Percentiles rank a stretch among this genome's conserved stretches.
Evolutionary conservation across 2,888 invertebrate species (phyloP).

Genomic region (Petrolisthes manimaculis): DNA sequence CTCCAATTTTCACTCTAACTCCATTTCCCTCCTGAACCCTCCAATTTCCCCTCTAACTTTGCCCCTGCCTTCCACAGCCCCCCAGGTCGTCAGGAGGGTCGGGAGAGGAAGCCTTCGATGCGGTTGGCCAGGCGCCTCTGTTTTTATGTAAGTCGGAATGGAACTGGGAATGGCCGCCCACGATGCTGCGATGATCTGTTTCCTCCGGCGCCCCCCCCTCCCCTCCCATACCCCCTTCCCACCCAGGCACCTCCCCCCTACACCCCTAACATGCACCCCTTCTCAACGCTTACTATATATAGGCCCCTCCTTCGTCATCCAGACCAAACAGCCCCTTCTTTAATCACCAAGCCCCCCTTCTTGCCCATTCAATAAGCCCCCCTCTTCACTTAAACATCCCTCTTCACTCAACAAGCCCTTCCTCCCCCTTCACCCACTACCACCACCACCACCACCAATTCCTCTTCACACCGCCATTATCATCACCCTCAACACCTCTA

Average conservation of each 20-base stretch:
- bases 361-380: background rate
- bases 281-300: background rate
- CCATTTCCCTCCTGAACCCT: background rate
- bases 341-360: background rate
- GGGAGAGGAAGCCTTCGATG: slow-evolving; percentile 26
- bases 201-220: slow-evolving; percentile 5
- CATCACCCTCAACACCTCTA: background rate
- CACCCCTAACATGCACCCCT: background rate
- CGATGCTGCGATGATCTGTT: slow-evolving; percentile 40
- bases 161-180: slow-evolving; percentile 49
- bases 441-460: background rate
- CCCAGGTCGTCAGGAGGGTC: background rate
- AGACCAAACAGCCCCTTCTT: background rate
- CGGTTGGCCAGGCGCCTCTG: slow-evolving; percentile 34
- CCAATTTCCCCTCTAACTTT: background rate
- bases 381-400: background rate
- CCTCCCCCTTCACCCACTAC: background rate
- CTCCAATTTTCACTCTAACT: background rate
- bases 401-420: background rate
- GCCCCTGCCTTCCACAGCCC: background rate
- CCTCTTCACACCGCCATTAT: background rate
- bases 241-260: background rate
- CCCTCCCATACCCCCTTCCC: background rate
- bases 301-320: background rate
- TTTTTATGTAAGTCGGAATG: slow-evolving; percentile 43